A percentile compares a stretch with the other conserved stretches of the same genome.
These are phyloP conservation scores for Crypturellus tataupa DNA, from an alignment of 2,797 vertebrate genomes.

Conservation along the genomic window DNA sequence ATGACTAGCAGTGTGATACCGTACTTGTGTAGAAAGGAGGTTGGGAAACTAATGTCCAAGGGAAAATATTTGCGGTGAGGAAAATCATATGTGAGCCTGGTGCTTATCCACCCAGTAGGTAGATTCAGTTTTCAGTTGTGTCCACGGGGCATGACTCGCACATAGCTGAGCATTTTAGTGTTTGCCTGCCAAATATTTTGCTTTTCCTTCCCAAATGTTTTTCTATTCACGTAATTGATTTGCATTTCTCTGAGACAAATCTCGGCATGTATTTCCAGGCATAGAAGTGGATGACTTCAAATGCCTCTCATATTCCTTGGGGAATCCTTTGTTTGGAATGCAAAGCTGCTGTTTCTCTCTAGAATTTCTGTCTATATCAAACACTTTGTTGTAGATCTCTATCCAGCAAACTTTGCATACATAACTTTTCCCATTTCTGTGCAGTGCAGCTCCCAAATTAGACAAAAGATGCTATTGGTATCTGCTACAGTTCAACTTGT, in stretches of 20 bases:
- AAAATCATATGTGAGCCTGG: not conserved
- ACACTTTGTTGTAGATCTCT: constrained; percentile 13
- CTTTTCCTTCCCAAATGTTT: constrained; percentile 32
- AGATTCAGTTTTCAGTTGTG: not conserved
- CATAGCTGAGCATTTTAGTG: not conserved
- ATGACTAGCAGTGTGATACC: not conserved
- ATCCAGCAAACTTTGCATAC: constrained; percentile 14
- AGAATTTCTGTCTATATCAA: not conserved
- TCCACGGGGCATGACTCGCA: not conserved
- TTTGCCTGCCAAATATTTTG: constrained; percentile 46
- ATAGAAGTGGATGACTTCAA: constrained; percentile 36
- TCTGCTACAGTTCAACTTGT: constrained; percentile 34
- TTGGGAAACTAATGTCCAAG: not conserved
- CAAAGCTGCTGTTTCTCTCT: constrained; percentile 20
- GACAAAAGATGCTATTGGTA: constrained; percentile 26
- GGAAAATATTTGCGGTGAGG: constrained; percentile 30
- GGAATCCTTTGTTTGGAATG: constrained; percentile 51
- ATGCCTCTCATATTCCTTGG: constrained; percentile 15
- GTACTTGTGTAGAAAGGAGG: not conserved
- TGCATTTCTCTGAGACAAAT: constrained; percentile 67
- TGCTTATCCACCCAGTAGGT: not conserved
- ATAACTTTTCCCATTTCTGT: constrained; percentile 12
- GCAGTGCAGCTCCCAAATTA: not conserved
- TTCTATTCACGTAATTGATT: constrained; percentile 24
- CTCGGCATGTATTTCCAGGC: constrained; percentile 35